Evolutionary conservation across 2,888 invertebrate species (phyloP), one percentile per base, ranked within the genome.

Genomic region (Drosophila nr. medialis): DNA sequence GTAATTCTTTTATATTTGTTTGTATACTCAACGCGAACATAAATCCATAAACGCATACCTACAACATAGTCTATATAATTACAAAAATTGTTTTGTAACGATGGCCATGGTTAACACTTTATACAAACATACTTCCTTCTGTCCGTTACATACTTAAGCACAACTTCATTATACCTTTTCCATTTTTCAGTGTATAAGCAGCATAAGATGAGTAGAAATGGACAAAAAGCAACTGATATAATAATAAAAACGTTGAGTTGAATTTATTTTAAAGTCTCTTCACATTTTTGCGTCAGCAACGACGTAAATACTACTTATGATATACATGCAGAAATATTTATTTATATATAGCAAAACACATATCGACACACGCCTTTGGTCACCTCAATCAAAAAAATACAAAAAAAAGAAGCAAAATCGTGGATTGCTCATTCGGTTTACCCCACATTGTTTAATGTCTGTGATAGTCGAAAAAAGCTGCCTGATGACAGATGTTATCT

Each of bases 201-300:
- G 75, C 73, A 70, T 54, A 75, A 75, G 69, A 69, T 51, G 56
- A 59, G 56, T 64, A 15, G 27, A 71, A 69, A 72, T 77, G 71
- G 50, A 70, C 69, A 75, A 70, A 70, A 42, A 53, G 40, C 75
- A 74, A 82, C 76, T 76, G 69, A 72, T 68, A 58, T 49, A 63
- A 56, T 27, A 72, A 72, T 53, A 66, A 75, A 69, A 74, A 34
- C 64, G 71, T 74, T 67, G 79, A 84, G 78, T 89, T 77, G 77
- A 80, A 68, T 89, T 89, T 85, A 81, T 89, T 89, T 89, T 69
- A 68, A 87, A 85, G 77, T 65, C 83, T 66, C 79, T 87, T 85
- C 71, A 71, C 70, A 70, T 63, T 68, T 85, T 69, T 88, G 75
- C 85, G 85, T 85, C 85, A 85, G 85, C 86, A 88, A 74, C 71